Base-by-base conservation (phyloP, 2,113 vertebrate species). In the Corvus moneduloides region DNA sequence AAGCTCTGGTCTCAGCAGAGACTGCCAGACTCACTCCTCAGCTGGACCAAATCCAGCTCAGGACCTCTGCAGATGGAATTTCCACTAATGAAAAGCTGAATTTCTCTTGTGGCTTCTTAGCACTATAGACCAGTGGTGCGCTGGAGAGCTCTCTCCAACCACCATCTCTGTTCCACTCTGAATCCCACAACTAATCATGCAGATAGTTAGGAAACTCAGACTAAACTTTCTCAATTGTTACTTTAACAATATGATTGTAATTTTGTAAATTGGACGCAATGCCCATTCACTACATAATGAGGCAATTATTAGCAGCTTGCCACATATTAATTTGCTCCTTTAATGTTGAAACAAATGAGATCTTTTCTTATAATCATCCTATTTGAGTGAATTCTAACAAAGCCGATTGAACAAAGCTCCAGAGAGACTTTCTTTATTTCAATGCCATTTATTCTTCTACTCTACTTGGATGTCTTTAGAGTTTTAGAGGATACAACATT, bases 281-380 rank as follows among this genome's bases (percentile, higher is more conserved):
- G 84, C 89, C 94, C 84, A 95, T 97, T 97, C 95, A 97, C 85
- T 94, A 95, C 87, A 95, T 97, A 94, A 84, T 84, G 93, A 97
- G 94, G 94, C 96, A 97, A 97, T 98, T 97, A 97, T 97, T 97
- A 98, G 90, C 93, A 95, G 84, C 89, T 97, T 81, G 15, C 93
- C 96, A 95, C 95, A 95, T 96, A 96, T 96, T 98, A 98, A 98
- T 97, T 97, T 97, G 95, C 87, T 95, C 90, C 94, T 98, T 97
- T 97, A 97, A 98, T 96, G 96, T 96, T 91, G 94, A 97, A 97
- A 97, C 95, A 97, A 98, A 97, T 97, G 95, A 97, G 96, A 97
- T 97, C 92, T 97, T 97, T 96, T 97, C 94, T 97, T 98, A 97
- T 97, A 97, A 97, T 98, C 98, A 97, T 95, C 96, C 93, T 96